phyloP scores from a whole-genome alignment of 2,113 vertebrate genomes.

The Mustelus asterias region DNA sequence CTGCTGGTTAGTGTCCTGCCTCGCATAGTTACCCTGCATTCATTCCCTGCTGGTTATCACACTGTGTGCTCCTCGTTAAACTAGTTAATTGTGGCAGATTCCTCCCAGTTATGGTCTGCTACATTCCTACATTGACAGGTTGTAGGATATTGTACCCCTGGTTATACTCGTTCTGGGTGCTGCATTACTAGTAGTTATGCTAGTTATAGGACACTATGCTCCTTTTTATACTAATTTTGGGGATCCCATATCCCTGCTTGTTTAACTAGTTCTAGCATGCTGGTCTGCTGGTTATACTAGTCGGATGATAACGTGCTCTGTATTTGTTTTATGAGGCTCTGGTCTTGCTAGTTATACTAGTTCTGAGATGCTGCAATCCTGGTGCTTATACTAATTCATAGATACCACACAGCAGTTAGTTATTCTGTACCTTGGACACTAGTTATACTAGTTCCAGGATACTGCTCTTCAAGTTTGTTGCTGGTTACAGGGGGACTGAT shows the following conservation, averaged over 20 bases:
- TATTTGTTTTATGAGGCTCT: background rate
- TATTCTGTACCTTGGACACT: background rate
- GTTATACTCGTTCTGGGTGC: background rate
- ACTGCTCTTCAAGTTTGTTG: background rate
- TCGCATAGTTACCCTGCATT: too few species aligned
- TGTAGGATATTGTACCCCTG: background rate
- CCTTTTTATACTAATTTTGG: background rate
- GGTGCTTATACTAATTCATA: background rate
- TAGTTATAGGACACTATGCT: background rate
- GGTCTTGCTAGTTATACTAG: background rate
- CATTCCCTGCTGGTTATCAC: background rate
- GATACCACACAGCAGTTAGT: background rate
- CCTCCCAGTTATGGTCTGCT: background rate
- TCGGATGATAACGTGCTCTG: background rate
- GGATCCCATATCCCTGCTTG: too few species aligned
- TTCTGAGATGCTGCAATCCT: background rate
- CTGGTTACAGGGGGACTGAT: background rate
- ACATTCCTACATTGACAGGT: background rate
- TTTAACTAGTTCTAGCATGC: too few species aligned
- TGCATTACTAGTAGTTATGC: background rate
- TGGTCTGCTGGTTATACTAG: background rate
- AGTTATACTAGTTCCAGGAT: background rate
- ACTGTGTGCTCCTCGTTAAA: background rate
- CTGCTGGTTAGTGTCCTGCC: too few species aligned
- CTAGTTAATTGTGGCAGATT: background rate